Base-by-base conservation (phyloP, 2,113 vertebrate species). In the Regulus satrapa region DNA sequence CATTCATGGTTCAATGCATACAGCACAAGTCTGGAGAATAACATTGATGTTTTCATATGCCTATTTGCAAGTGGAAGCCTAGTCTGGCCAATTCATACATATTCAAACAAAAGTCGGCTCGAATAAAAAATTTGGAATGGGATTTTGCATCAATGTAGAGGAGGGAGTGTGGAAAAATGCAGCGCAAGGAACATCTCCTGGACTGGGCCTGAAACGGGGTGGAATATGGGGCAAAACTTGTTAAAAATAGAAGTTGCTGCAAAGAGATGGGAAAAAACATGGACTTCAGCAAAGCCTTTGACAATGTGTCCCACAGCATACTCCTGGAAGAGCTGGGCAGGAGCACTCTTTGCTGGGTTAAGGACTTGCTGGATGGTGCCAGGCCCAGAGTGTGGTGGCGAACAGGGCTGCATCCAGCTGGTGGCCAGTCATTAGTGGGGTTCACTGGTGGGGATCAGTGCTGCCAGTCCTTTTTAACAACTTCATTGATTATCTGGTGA, bases 371-470 rank as follows among this genome's bases (percentile, higher is more conserved):
- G 31, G 11, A 25, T 25, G 21, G n/a, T n/a, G n/a, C n/a, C 0
- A 0, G 7, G 24, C 43, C 43, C 34, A 81, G 64, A 29, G 19
- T 19, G 12, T 15, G 18, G 5, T 34, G 36, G 31, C 14, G 31
- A 59, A 12, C 0, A 0, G 19, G 21, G 34, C 43, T 28, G 29
- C 24, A 41, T 41, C 7, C 31, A 34, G 18, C 2, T 40, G 24
- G 18, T 0, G 0, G 45, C 14, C 54, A 34, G 45, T 2, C 24
- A 59, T 9, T 2, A 4, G 24, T 3, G 11, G 18, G 3, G 36
- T 29, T 1, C 7, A 5, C 2, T 18, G 34, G 36, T 18, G 34
- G 36, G 24, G 24, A 1, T 24, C 31, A 3, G 12, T 34, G 11
- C 0, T 59, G 31, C 15, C 15, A 3, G 54, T 12, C 1, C 15